Conservation (phyloP, 1,140 invertebrate genomes). For the Drosophila sechellia region DNA sequence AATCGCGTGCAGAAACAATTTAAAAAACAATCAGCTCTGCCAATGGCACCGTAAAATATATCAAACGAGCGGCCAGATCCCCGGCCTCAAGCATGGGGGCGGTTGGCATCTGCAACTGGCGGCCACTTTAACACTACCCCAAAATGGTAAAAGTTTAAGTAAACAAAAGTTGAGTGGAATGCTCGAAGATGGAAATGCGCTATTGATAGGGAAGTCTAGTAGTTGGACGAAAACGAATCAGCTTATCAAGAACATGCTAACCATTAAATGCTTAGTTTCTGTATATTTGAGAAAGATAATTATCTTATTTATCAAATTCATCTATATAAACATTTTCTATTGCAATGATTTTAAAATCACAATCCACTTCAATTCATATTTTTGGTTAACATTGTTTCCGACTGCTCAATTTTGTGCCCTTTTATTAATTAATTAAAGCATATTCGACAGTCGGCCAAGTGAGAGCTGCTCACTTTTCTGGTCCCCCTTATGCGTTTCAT, state of each 20-base stretch:
- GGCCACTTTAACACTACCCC: slow-evolving; percentile 77
- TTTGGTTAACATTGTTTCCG: too few species aligned
- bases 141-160: slow-evolving; percentile 81
- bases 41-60: slow-evolving; percentile 69
- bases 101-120: slow-evolving; percentile 38
- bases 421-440: slow-evolving; percentile 2
- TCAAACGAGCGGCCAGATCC: slow-evolving; percentile 37
- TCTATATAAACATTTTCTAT: too few species aligned
- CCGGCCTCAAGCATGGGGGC: slow-evolving; percentile 37
- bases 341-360: too few species aligned
- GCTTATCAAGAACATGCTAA: too few species aligned
- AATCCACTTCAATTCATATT: too few species aligned
- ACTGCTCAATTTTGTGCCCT: too few species aligned
- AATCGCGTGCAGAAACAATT: slow-evolving; percentile 83
- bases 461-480: neutral
- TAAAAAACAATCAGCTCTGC: slow-evolving; percentile 80
- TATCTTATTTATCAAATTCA: too few species aligned
- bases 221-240: neutral
- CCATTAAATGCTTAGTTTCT: too few species aligned
- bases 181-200: slow-evolving; percentile 49
- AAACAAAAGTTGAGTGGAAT: slow-evolving; percentile 74
- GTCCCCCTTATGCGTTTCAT: slow-evolving; percentile 67
- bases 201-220: neutral
- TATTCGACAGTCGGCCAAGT: slow-evolving; percentile 21
- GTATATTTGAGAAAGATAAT: too few species aligned